Evolutionary conservation across 1,140 invertebrate species (phyloP).

Genomic region (Streblospio benedicti): DNA sequence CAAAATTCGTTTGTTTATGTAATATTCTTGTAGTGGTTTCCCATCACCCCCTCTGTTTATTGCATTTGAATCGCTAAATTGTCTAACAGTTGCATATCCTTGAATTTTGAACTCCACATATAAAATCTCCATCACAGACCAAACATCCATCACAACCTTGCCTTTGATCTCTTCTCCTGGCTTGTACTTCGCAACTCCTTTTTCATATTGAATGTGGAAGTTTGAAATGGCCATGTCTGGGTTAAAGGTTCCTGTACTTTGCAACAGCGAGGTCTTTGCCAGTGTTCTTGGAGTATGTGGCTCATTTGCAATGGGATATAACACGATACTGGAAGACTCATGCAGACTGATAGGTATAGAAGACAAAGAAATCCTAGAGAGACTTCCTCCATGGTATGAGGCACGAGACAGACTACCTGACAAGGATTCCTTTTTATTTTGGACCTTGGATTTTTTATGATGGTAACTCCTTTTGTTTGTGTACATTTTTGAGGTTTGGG

Average conservation of each 20-base stretch:
- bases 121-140: constrained; percentile 27
- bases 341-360: no score
- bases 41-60: no score
- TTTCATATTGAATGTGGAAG: constrained; percentile 35
- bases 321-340: no score
- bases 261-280: neutral
- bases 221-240: constrained; percentile 23
- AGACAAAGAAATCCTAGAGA: no score
- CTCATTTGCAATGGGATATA: no score
- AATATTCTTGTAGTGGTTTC: constrained; percentile 25
- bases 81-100: constrained; percentile 25
- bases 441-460: no score
- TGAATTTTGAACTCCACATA: constrained; percentile 33
- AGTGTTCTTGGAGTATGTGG: no score
- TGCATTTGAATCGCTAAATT: constrained; percentile 16
- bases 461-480: no score
- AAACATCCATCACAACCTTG: constrained; percentile 29
- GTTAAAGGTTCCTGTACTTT: neutral
- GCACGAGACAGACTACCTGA: no score
- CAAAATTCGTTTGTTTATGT: constrained; percentile 31
- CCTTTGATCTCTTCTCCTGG: constrained; percentile 34
- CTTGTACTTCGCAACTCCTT: constrained; percentile 23
- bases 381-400: no score
- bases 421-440: no score
- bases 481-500: no score